Base-by-base conservation (phyloP, 1,140 invertebrate genomes). In the Whitmania pigra region DNA sequence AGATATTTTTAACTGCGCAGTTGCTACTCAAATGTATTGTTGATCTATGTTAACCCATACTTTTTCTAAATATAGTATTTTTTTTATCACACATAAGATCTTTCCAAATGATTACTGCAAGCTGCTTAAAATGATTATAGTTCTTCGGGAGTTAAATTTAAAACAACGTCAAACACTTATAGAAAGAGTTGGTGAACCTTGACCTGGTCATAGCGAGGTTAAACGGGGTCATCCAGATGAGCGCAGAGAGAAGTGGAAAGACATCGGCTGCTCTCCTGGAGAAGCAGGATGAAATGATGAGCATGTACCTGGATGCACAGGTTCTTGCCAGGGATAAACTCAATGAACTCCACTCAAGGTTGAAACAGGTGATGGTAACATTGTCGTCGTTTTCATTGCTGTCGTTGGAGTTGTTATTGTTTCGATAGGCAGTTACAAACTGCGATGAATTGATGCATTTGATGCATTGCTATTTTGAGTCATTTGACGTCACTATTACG, bases 231-330 rank as follows among this genome's bases (percentile, higher is more conserved):
- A 76, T 81, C 2, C 77, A 79, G 53, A 77, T 78, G 53, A 72
- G 77, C 5, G 66, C 78, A 0, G 90, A 92, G 73, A 89, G 88
- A 78, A 90, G 88, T 75, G 88, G 73, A 9, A 73, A 73, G 27
- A 76, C 77, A 81, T 60, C 73, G 4, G 74, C 75, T 2, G 66
- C 74, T 11, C 73, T 80, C 11, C 67, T 75, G 13, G 74, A 74
- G 6, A 96, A 96, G 81, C 81, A 97, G 1, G 87, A 88, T 53
- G 89, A 90, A 27, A 84, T 98, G 69, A 97, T 96, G 80, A 87
- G 87, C 55, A 88, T 89, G 76, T 96, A 94, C 91, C 85, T 89
- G 66, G 87, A 90, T 70, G 81, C 97, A 31, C 86, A 95, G 53
- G 88, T 92, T 77, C 92, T 93, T 78, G 90, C 93, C 0, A 87